Base-by-base conservation (phyloP, 2,888 invertebrate species). In the Chalcis sispes region DNA sequence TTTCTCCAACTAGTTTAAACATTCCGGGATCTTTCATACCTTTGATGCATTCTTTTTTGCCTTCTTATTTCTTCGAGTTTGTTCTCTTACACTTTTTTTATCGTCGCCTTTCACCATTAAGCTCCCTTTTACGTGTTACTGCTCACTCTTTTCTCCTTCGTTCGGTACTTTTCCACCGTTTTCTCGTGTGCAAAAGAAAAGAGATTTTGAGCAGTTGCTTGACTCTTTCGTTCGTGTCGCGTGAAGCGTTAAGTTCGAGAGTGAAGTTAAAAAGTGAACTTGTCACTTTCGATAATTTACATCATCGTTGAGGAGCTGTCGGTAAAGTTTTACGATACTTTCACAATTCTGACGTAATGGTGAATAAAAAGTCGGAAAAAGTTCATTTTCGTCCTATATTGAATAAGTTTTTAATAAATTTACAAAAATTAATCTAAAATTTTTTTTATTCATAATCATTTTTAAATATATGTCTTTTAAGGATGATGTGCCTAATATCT, bases 41-140 rank as follows among this genome's bases (percentile, higher is more conserved):
- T 64, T 48, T 64, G 62, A 64, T 64, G 29, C 15, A 13, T 27
- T 27, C 20, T 18, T 46, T 50, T 20, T 25, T 48, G n/a, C n/a
- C n/a, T 5, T 20, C 20, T 15, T 42, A 4, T 42, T 18, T 18
- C 46, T 4, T 42, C 36, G 8, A n/a, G 18, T n/a, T n/a, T 10
- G 7, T 64, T 15, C 58, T 25, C n/a, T 27, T 20, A 13, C 15
- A 13, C 13, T 50, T 61, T 20, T 61, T 42, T 61, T 40, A 40
- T 15, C 40, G 15, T 23, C 23, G 32, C n/a, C 23, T 58, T 42
- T 42, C 13, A 15, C 20, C 15, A 25, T 42, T 23, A 40, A 40
- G 40, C 59, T 61, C 25, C 25, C 42, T 23, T 59, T 32, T 5
- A 7, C 10, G 10, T 36, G 4, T 42, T 42, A 15, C 4, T 36